Conservation (phyloP, 2,888 invertebrate genomes). For the Leptopilina myrica region DNA sequence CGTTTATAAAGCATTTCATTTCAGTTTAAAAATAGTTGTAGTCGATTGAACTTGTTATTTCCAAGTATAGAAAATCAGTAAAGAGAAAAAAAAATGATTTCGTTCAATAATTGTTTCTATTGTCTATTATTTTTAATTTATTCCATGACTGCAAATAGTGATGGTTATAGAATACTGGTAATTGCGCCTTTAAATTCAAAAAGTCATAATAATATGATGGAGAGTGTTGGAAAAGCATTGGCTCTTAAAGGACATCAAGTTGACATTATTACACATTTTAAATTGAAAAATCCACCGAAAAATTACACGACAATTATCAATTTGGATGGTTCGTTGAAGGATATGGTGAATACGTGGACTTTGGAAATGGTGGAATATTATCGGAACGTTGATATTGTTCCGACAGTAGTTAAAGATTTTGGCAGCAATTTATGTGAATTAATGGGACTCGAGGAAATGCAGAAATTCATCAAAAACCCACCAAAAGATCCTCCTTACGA, state of each 20-base stretch:
- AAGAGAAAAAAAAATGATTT: constrained; percentile 2
- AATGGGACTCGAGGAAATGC: constrained; percentile 54
- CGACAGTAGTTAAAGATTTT: not conserved
- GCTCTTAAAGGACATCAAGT: constrained; percentile 47
- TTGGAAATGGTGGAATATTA: constrained; percentile 46
- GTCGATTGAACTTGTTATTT: too few species aligned
- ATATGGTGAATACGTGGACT: constrained; percentile 56
- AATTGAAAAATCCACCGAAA: constrained; percentile 37
- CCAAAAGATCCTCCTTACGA: constrained; percentile 62
- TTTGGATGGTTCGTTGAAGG: constrained; percentile 46
- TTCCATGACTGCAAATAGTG: not conserved
- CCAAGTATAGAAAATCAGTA: too few species aligned
- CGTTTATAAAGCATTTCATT: too few species aligned
- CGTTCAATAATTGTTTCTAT: not conserved
- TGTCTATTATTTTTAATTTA: not conserved
- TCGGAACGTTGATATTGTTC: constrained; percentile 33
- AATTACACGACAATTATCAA: constrained; percentile 48
- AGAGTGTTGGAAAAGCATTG: constrained; percentile 47
- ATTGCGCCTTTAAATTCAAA: constrained; percentile 47
- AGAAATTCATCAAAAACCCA: constrained; percentile 60
- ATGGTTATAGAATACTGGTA: constrained; percentile 40
- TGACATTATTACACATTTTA: constrained; percentile 48
- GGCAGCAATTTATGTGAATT: constrained; percentile 60
- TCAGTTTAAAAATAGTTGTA: too few species aligned
- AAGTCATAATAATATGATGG: constrained; percentile 48